A percentile compares a stretch with the other conserved stretches of the same genome.
Conservation (phyloP, 2,113 vertebrate genomes). For the Ranitomeya variabilis region DNA sequence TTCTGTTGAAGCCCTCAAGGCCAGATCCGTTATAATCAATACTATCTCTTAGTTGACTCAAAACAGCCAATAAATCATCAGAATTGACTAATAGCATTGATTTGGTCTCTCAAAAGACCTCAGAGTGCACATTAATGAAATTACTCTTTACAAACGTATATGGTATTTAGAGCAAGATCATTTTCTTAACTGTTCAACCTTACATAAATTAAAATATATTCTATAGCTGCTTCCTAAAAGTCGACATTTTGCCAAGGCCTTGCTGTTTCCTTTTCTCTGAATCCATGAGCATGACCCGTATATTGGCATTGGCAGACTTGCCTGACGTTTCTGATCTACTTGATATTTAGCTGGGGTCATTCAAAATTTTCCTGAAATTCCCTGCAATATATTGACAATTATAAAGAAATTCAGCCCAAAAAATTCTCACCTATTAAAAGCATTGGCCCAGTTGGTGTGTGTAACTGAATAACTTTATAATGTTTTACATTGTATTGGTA, state of each 20-base stretch:
- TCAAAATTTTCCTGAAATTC: too few species aligned
- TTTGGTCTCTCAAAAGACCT: conserved; percentile 65
- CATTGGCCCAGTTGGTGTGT: too few species aligned
- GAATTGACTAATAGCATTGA: conserved; percentile 67
- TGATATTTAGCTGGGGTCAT: too few species aligned
- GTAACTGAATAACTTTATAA: too few species aligned
- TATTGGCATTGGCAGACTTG: too few species aligned
- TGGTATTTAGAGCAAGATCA: not conserved
- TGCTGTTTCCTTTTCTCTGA: too few species aligned
- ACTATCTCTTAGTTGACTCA: conserved; percentile 72
- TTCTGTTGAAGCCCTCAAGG: conserved; percentile 71
- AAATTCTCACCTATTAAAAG: too few species aligned
- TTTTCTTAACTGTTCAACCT: not conserved
- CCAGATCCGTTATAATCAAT: conserved; percentile 76
- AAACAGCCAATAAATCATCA: conserved; percentile 74
- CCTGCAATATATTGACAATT: too few species aligned
- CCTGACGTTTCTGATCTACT: too few species aligned
- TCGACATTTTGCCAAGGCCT: not conserved
- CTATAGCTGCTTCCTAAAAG: not conserved
- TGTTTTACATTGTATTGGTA: too few species aligned
- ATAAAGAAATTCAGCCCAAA: too few species aligned
- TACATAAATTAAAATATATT: not conserved
- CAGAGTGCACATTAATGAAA: not conserved
- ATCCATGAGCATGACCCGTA: too few species aligned
- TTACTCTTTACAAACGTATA: not conserved